Evolutionary conservation across 2,797 vertebrate species (phyloP).

Genomic region (Gallinago nigripennis): DNA sequence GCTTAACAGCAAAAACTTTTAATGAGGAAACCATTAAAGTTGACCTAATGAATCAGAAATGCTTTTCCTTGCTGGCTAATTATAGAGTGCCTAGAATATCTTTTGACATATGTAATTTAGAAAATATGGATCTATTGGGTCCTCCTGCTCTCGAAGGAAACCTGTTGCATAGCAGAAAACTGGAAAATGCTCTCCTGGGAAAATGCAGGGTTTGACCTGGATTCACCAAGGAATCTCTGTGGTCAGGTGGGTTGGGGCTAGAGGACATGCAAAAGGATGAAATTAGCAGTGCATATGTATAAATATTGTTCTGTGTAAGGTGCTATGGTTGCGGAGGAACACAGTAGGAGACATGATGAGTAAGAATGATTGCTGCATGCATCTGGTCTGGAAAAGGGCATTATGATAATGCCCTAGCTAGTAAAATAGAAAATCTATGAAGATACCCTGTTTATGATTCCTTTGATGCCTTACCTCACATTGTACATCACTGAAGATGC

Average conservation of each 20-base stretch:
- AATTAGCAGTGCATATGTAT: background rate
- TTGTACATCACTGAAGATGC: background rate
- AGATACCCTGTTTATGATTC: background rate
- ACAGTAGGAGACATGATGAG: background rate
- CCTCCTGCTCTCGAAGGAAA: background rate
- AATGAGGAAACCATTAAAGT: conserved; percentile 75
- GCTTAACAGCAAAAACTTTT: conserved; percentile 73
- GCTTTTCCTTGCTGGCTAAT: conserved; percentile 74
- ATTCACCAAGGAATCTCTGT: background rate
- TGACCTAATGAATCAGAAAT: conserved; percentile 79
- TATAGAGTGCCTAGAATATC: conserved; percentile 72
- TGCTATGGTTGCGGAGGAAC: background rate
- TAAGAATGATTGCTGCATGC: background rate
- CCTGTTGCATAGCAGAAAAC: conserved; percentile 38
- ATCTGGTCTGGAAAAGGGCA: background rate
- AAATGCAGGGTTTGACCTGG: background rate
- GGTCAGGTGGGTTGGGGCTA: background rate
- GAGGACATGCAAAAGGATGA: background rate
- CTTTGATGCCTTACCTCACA: no score
- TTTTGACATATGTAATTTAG: conserved; percentile 67
- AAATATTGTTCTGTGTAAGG: background rate
- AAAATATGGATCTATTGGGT: conserved; percentile 46
- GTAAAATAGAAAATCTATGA: background rate
- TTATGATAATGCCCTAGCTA: background rate
- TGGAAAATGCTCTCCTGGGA: background rate